Evolutionary conservation across 2,113 vertebrate species (phyloP), one percentile per base, ranked within the genome.

Genomic region (Recurvirostra avosetta): DNA sequence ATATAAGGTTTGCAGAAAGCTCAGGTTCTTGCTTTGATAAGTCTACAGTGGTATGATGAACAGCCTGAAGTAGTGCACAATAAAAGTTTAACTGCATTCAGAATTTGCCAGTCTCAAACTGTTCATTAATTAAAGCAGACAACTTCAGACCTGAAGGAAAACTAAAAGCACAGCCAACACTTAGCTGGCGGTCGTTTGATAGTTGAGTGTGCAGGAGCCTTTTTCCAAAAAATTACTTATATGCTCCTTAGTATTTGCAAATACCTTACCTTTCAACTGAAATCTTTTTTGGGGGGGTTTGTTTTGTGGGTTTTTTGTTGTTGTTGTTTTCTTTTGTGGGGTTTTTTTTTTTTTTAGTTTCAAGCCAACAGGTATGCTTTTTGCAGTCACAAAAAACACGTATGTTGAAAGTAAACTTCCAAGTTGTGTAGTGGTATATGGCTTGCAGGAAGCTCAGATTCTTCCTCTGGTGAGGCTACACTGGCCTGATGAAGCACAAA

Each of bases 81-180:
- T 74, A 61, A 47, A 92, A 79, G 40, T 80, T 94, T 71, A 87
- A 92, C 78, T 55, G 40, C n/a, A 43, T 90, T 92, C 71, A 94
- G 88, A 89, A 77, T 91, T 82, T 95, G 94, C 74, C 72, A 93
- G 59, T 65, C 79, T 95, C 58, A 84, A 88, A 67, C 74, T 91
- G 43, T 94, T 95, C 53, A 65, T 81, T 92, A 94, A 93, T 83
- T 93, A 92, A 91, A 89, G 59, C 86, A 95, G 83, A 70, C 65
- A 84, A 81, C 90, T 96, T 95, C 82, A 95, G 43, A 94, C 55
- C 67, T 94, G 81, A 94, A 94, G 87, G 68, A 78, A 94, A 93
- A 95, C 66, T 75, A 70, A 88, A 95, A 94, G 65, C 80, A 63
- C 73, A 89, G 92, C 81, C 92, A 88, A 84, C 82, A 52, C 7